Evolutionary conservation across 2,888 invertebrate genomes (phyloP), one percentile per base, ranked within the genome.

Genomic region (Pedicia rivosa): DNA sequence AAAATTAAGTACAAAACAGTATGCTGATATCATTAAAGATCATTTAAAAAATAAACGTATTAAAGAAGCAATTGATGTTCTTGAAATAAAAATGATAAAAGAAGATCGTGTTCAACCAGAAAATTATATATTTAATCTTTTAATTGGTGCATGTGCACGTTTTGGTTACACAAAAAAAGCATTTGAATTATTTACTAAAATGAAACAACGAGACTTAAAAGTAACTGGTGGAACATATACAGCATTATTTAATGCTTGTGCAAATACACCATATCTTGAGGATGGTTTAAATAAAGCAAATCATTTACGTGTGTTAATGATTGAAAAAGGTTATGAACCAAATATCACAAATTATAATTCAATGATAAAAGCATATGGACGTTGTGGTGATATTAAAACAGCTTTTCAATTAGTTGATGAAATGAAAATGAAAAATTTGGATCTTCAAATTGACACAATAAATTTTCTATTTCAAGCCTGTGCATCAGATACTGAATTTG

Each of bases 321-420:
- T 68, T 33, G 74, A 78, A 47, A 79, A 77, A 48, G 68, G 71
- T 6, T 62, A 74, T 44, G 65, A 71, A 43, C 74, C 82, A 3
- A 87, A 86, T 53, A 56, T 72, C 2, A 72, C 74, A 6, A 84
- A 80, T 51, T 91, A 84, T 51, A 79, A 90, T 65, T 74, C 81
- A 3, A 82, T 92, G 78, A 83, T 92, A 22, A 91, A 88, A 65
- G 86, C 88, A 2, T 94, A 83, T 63, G 88, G 87, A 0, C 66
- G 79, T 41, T 81, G 82, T 59, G 81, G 82, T 1, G 80, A 87
- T 54, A 54, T 87, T 13, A 52, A 69, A 39, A 75, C 73, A 25
- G 84, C 91, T 2, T 91, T 90, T 57, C 54, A 68, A 51, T 56
- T 92, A 39, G 81, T 79, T 2, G 91, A 94, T 63, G 83, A 88